Evolutionary conservation across 1,140 invertebrate species (phyloP), one percentile per base, ranked within the genome.

Genomic region (Hyles vespertilio): DNA sequence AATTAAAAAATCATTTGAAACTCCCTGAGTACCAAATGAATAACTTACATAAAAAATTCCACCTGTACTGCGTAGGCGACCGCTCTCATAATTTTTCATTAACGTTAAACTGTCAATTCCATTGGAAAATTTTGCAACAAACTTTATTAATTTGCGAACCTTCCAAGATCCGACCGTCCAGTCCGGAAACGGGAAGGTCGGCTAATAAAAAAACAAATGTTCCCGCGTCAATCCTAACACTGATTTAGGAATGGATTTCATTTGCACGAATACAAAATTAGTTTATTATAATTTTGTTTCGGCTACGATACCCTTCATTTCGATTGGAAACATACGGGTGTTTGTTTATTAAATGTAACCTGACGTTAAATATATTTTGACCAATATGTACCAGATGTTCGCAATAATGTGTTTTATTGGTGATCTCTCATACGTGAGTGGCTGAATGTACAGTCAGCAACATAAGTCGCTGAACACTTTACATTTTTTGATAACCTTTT

Each of bases 251-350:
- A 58, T 56, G 57, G 55, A 64, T 62, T 69, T 60, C 59, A 69
- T 69, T 69, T 62, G 62, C 58, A 48, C 62, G 56, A 69, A 62
- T 61, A 53, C 57, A 44, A 60, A 69, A 69, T 69, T 65, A 69
- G 67, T 65, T 69, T 61, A 69, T 69, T 69, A 59, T 61, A 64
- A 68, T 68, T 67, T 67, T 67, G 58, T 60, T 67, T 58, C 52
- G 47, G 51, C 49, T 63, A 33, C 49, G 58, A 10, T 10, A 7
- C 44, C 22, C 53, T 61, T 57, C 51, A 58, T 61, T 65, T 65
- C 33, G 33, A 51, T 33, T 51, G 50, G 12, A 33, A 51, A 51
- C 50, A 33, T 34, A 51, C 32, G 32, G 32, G 32, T 7, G 9
- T n/a, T 6, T 3, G 6, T 50, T 50, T 45, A 45, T 8, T 45